Evolutionary conservation across 2,888 invertebrate genomes (phyloP).

Genomic region (Lottia scabra): DNA sequence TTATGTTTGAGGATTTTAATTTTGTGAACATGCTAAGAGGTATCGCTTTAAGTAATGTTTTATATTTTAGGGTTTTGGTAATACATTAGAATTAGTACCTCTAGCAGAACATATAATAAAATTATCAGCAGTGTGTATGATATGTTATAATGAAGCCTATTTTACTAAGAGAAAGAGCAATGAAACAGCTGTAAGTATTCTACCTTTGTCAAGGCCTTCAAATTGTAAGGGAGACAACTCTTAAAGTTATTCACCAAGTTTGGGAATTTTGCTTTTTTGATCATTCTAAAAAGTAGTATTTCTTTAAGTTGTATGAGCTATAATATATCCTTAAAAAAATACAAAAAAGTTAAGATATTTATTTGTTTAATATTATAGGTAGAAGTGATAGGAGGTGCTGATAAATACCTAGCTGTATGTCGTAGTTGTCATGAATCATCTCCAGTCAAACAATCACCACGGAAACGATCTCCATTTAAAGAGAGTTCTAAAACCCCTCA

Average conservation of each 20-base stretch:
- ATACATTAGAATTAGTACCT: constrained; percentile 72
- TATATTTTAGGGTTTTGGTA: constrained; percentile 69
- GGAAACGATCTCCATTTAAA: constrained; percentile 7
- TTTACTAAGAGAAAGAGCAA: constrained; percentile 72
- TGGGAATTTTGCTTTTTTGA: background rate
- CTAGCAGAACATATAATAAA: constrained; percentile 73
- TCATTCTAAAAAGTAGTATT: background rate
- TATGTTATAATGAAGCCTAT: constrained; percentile 72
- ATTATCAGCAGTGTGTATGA: constrained; percentile 73
- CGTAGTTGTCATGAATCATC: constrained; percentile 67
- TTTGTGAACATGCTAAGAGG: no score
- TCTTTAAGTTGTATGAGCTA: no score
- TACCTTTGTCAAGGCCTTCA: no score
- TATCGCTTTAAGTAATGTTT: background rate
- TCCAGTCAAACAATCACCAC: constrained; percentile 41
- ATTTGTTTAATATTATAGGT: constrained; percentile 64
- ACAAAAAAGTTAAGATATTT: background rate
- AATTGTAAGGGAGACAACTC: no score
- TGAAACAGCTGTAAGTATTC: constrained; percentile 57
- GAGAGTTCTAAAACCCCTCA: background rate
- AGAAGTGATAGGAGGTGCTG: constrained; percentile 74
- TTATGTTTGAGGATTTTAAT: no score
- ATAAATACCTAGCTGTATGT: constrained; percentile 74
- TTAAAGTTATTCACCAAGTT: no score
- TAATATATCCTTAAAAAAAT: no score